Conservation (phyloP, 2,888 invertebrate species). For the Bellardia bayeri region DNA sequence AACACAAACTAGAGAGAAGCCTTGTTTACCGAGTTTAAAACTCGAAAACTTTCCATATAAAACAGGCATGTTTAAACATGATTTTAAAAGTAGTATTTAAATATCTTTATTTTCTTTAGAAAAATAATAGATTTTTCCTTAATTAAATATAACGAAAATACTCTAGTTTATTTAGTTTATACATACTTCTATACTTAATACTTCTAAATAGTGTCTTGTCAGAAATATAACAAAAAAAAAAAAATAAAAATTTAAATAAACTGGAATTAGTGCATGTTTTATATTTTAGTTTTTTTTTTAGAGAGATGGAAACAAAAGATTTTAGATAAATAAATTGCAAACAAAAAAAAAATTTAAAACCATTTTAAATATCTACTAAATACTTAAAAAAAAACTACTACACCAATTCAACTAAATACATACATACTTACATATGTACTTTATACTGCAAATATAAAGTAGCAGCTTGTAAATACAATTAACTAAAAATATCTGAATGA, state of each 20-base stretch:
- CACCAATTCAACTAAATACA: background rate
- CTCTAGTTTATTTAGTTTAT: conserved; percentile 33
- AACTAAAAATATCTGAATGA: background rate
- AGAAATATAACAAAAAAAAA: conserved; percentile 11
- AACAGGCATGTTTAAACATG: conserved; percentile 71
- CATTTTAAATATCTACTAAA: conserved; percentile 1
- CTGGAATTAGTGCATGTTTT: conserved; percentile 56
- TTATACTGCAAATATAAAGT: conserved; percentile 8
- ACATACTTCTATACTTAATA: conserved; percentile 10
- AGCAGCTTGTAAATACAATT: conserved; percentile 23
- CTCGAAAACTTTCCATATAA: conserved; percentile 22
- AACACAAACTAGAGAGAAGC: conserved; percentile 2
- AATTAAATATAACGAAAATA: conserved; percentile 37
- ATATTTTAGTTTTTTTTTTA: background rate
- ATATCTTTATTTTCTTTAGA: conserved; percentile 38
- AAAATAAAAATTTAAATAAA: background rate
- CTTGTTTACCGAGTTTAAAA: conserved; percentile 11
- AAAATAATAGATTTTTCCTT: conserved; percentile 54
- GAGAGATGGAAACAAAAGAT: background rate
- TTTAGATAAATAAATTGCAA: background rate
- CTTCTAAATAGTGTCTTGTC: conserved; percentile 52
- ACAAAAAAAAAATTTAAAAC: background rate
- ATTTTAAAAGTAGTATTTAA: conserved; percentile 1
- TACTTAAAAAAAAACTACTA: background rate
- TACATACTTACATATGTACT: no score